These are phyloP conservation scores for Nicator chloris DNA, from an alignment of 2,113 vertebrate genomes.

Conservation along the genomic window DNA sequence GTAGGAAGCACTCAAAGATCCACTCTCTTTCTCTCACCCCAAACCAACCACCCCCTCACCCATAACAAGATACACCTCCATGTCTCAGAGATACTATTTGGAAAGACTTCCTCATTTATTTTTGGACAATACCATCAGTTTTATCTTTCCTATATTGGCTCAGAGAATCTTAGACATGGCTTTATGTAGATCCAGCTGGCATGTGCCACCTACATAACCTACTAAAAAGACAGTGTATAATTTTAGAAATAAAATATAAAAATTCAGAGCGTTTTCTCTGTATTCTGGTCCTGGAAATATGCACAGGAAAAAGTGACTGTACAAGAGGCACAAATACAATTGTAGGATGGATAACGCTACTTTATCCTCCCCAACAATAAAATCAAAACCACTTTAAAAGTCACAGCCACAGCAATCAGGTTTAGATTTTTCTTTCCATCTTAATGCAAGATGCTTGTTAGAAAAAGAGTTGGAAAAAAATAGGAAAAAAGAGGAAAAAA, in stretches of 20 bases:
- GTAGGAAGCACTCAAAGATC: background rate
- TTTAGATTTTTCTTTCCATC: background rate
- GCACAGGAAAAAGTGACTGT: background rate
- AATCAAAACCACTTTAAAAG: background rate
- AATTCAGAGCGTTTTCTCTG: fast-evolving
- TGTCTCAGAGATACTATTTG: background rate
- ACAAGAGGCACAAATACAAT: fast-evolving
- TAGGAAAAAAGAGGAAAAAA: background rate
- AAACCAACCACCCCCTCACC: background rate
- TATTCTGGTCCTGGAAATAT: fast-evolving
- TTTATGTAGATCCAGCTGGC: background rate
- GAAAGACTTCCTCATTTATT: background rate
- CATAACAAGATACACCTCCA: fast-evolving
- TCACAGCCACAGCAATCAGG: fast-evolving
- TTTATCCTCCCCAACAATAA: fast-evolving
- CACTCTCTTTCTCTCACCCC: background rate
- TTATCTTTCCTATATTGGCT: background rate
- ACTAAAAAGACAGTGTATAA: fast-evolving
- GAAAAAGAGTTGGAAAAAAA: background rate
- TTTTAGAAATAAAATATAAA: background rate
- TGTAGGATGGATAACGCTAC: fast-evolving
- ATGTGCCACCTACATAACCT: background rate
- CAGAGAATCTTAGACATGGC: background rate
- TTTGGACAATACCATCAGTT: background rate
- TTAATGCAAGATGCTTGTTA: fast-evolving